These are phyloP conservation scores for Ochropleura plecta DNA, from an alignment of 2,888 invertebrate species.

Conservation along the genomic window DNA sequence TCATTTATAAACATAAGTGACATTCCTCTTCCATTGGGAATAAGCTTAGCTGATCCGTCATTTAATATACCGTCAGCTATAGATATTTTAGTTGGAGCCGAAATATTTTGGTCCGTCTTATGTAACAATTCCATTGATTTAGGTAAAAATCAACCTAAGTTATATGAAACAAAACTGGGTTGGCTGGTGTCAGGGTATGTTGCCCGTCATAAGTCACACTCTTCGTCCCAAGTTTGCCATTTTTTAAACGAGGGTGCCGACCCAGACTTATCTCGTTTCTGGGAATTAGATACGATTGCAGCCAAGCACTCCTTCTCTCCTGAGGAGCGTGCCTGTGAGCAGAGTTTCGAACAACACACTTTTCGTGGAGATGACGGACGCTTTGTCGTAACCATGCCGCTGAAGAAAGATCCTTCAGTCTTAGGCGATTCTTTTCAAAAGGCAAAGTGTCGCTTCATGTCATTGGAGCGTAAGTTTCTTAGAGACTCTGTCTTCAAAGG, in stretches of 20 bases:
- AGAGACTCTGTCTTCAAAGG: neutral
- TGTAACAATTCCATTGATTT: slow-evolving; percentile 1
- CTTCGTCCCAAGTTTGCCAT: neutral
- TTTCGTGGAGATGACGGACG: neutral
- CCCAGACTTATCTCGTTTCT: slow-evolving; percentile 3
- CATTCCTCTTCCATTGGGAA: neutral
- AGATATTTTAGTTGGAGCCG: slow-evolving; percentile 1
- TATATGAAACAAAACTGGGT: slow-evolving; percentile 22
- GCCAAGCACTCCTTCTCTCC: neutral
- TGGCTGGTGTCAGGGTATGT: slow-evolving; percentile 24
- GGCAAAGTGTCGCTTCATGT: slow-evolving; percentile 6
- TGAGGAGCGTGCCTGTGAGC: slow-evolving; percentile 9
- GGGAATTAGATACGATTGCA: slow-evolving; percentile 9
- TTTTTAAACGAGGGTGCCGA: neutral
- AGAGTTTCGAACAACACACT: slow-evolving; percentile 3
- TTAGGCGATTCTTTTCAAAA: neutral
- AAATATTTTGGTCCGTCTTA: slow-evolving; percentile 12
- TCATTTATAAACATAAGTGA: neutral
- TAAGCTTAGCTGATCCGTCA: slow-evolving; percentile 13
- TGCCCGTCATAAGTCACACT: slow-evolving; percentile 10
- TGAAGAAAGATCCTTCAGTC: no score
- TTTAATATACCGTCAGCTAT: slow-evolving; percentile 14
- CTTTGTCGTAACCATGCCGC: slow-evolving; percentile 1
- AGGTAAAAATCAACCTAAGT: slow-evolving; percentile 12
- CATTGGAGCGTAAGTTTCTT: neutral